A percentile compares a stretch with the other conserved stretches of the same genome.
phyloP scores from a whole-genome alignment of 2,797 vertebrate species.

The Crax fasciolata region DNA sequence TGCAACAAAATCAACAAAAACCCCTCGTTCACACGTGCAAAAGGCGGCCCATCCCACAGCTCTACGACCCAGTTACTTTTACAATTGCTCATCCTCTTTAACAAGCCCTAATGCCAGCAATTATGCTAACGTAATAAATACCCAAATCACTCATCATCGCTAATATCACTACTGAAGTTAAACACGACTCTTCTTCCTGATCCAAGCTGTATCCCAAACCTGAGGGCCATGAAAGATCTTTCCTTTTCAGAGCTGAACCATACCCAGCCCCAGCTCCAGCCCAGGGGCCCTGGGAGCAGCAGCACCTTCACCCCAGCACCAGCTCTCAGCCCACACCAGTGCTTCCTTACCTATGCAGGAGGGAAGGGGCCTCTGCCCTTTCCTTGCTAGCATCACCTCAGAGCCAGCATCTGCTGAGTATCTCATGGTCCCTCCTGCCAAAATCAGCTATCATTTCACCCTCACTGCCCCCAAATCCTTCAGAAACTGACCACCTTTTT shows the following conservation, averaged over 20 bases:
- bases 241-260: neutral
- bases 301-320: fast-evolving
- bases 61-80: neutral
- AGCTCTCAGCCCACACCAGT: neutral
- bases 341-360: neutral
- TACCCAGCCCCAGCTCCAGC: neutral
- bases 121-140: neutral
- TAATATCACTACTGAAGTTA: neutral
- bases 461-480: neutral
- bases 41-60: neutral
- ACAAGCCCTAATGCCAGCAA: neutral
- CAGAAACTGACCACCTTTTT: fast-evolving
- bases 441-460: fast-evolving
- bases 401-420: neutral
- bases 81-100: neutral
- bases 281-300: neutral
- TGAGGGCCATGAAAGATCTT: neutral
- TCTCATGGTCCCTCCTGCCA: neutral
- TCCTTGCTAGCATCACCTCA: neutral
- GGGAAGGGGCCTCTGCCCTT: neutral
- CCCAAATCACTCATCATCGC: neutral
- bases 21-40: neutral
- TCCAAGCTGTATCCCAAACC: neutral
- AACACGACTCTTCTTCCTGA: neutral
- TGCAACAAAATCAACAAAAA: neutral